Evolutionary conservation across 2,888 invertebrate genomes (phyloP), one percentile per base, ranked within the genome.

Genomic region (Alloscopus bannaensis): DNA sequence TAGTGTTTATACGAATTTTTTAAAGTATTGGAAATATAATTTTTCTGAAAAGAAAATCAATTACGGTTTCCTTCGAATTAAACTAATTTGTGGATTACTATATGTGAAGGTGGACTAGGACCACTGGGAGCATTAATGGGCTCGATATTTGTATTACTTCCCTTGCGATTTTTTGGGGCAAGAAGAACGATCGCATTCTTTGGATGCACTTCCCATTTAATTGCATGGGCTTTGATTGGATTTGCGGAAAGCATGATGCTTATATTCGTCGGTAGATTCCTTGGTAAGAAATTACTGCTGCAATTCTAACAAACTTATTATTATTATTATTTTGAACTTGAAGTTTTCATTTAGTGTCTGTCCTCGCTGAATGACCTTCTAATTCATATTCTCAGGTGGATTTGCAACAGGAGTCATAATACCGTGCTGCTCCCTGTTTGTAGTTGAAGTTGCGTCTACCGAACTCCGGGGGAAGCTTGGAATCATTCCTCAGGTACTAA

Each of bases 401-500:
- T 45, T 83, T 40, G 84, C 71, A 22, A 66, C 75, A 29, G 84
- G 83, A 1, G 73, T 83, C 13, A 80, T 81, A 3, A 83, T 84
- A 31, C 76, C 81, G 24, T 83, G 80, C 55, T 70, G 82, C 28
- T 83, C 83, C 26, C 52, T 85, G 13, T 84, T 84, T 57, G 73
- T 83, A 0, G 80, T 84, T 6, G 83, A 84, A 31, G 59, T 82
- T 31, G 81, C 82, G 0, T 69, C 75, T 24, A 60, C 80, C 16
- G 52, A 60, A 40, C 73, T 77, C 0, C 31, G 84, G 28, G 84
- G 84, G 0, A 62, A 70, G 28, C 45, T 84, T 4, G 84, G 84
- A 8, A 81, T 84, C 6, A 3, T 84, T 0, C 84, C 84, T 6
- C 84, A 84, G 78, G 84, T 82, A 79, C n/a, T n/a, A n/a, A n/a